Percentiles rank a stretch among this genome's conserved stretches.
These are phyloP conservation scores for Origma solitaria DNA, from an alignment of 2,113 vertebrate genomes.

Conservation along the genomic window DNA sequence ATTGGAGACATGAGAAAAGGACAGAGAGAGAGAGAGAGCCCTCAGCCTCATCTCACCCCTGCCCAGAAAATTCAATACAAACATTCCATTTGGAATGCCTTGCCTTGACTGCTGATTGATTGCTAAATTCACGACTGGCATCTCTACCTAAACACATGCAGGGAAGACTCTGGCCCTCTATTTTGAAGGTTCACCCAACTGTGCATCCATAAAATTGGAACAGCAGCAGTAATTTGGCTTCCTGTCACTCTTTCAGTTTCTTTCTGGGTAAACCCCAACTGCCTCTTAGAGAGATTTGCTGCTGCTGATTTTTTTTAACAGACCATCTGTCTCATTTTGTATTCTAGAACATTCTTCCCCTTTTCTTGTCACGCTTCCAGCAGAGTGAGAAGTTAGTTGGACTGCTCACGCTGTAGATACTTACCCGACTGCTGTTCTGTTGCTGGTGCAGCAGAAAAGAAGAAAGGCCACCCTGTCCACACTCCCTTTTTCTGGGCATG, in stretches of 20 bases:
- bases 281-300: neutral
- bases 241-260: neutral
- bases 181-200: neutral
- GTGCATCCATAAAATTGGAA: neutral
- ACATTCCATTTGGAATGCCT: neutral
- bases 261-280: neutral
- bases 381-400: neutral
- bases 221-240: neutral
- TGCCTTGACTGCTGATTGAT: neutral
- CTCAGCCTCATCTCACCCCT: neutral
- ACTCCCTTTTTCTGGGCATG: neutral
- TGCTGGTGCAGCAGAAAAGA: neutral
- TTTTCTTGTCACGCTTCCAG: neutral
- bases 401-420: neutral
- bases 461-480: neutral
- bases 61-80: neutral
- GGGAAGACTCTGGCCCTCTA: neutral
- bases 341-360: neutral
- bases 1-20: neutral
- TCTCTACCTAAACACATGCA: neutral
- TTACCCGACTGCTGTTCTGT: neutral
- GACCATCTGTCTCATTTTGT: constrained; percentile 1
- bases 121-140: neutral
- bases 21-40: neutral
- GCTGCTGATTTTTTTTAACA: neutral